A percentile compares a stretch with the other conserved stretches of the same genome.
phyloP scores from a whole-genome alignment of 2,113 vertebrate genomes.

The Ammodytes dubius region DNA sequence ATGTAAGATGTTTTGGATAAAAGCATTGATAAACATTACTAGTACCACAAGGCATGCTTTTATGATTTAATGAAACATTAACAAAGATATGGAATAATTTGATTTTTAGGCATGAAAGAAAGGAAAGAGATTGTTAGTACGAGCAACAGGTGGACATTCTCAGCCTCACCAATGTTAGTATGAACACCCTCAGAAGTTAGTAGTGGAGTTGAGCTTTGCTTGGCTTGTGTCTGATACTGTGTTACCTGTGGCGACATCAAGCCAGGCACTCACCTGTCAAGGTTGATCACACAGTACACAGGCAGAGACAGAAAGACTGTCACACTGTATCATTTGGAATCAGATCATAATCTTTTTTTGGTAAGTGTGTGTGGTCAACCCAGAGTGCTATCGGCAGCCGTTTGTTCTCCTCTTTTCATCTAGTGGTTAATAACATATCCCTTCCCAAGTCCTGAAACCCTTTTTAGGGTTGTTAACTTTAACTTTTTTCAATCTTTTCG shows the following conservation, averaged over 20 bases:
- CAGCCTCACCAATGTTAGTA: constrained; percentile 63
- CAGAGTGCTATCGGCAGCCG: constrained; percentile 41
- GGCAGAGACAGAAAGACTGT: constrained; percentile 6
- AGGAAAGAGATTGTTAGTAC: constrained; percentile 59
- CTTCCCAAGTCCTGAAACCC: constrained; percentile 69
- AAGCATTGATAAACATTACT: constrained; percentile 7
- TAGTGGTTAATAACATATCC: constrained; percentile 40
- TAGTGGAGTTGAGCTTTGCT: constrained; percentile 30
- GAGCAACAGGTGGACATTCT: constrained; percentile 40
- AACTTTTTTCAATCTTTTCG: constrained; percentile 25
- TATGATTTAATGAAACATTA: constrained; percentile 16
- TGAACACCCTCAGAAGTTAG: constrained; percentile 48
- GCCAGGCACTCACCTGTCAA: constrained; percentile 51
- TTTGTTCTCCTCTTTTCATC: constrained; percentile 27
- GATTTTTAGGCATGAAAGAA: constrained; percentile 4
- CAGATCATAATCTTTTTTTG: not conserved
- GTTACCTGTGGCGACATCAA: constrained; percentile 27
- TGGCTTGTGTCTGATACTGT: constrained; percentile 33
- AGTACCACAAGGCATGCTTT: constrained; percentile 41
- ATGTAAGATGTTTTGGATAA: not conserved
- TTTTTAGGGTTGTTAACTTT: constrained; percentile 32
- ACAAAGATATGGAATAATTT: constrained; percentile 10
- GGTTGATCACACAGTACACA: constrained; percentile 67
- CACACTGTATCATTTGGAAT: not conserved
- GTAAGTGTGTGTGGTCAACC: constrained; percentile 61